Evolutionary conservation across 2,888 invertebrate species (phyloP).

Genomic region (Scrobipalpa atriplicella): DNA sequence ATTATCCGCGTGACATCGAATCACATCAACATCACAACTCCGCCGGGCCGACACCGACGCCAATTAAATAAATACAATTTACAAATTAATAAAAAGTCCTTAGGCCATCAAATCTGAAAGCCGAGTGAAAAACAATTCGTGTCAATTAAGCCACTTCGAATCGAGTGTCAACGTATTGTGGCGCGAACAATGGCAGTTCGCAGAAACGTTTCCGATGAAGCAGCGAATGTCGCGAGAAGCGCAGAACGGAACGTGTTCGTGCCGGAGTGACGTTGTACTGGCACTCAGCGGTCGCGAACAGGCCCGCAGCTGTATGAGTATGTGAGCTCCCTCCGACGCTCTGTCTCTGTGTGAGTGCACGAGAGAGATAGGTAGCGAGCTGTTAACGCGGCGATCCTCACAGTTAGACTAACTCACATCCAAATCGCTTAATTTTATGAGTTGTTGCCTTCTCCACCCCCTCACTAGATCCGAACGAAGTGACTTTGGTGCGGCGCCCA

Average conservation of each 20-base stretch:
- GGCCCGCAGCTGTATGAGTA: slow-evolving; percentile 37
- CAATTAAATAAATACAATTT: slow-evolving; percentile 36
- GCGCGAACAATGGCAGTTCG: slow-evolving; percentile 55
- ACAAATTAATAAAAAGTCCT: slow-evolving; percentile 33
- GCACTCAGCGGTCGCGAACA: slow-evolving; percentile 26
- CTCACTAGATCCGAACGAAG: slow-evolving; percentile 55
- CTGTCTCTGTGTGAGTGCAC: slow-evolving; percentile 53
- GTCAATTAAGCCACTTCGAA: slow-evolving; percentile 49
- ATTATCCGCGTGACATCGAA: slow-evolving; percentile 45
- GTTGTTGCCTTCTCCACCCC: slow-evolving; percentile 84
- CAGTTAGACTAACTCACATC: slow-evolving; percentile 83
- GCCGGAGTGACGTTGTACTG: slow-evolving; percentile 49
- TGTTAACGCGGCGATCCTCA: slow-evolving; percentile 80
- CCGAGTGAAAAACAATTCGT: slow-evolving; percentile 40
- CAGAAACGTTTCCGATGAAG: slow-evolving; percentile 40
- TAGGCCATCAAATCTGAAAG: slow-evolving; percentile 33
- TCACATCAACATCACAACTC: slow-evolving; percentile 43
- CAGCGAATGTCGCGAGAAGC: slow-evolving; percentile 43
- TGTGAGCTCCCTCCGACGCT: slow-evolving; percentile 34
- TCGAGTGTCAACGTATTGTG: slow-evolving; percentile 54
- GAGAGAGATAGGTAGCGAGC: slow-evolving; percentile 65
- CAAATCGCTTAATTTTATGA: slow-evolving; percentile 84
- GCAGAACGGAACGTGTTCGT: slow-evolving; percentile 48
- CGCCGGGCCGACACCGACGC: slow-evolving; percentile 38
- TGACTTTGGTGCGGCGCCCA: slow-evolving; percentile 58